A percentile compares a stretch with the other conserved stretches of the same genome.
phyloP scores from a whole-genome alignment of 2,797 vertebrate species.

The Enteromius fasciolatus region DNA sequence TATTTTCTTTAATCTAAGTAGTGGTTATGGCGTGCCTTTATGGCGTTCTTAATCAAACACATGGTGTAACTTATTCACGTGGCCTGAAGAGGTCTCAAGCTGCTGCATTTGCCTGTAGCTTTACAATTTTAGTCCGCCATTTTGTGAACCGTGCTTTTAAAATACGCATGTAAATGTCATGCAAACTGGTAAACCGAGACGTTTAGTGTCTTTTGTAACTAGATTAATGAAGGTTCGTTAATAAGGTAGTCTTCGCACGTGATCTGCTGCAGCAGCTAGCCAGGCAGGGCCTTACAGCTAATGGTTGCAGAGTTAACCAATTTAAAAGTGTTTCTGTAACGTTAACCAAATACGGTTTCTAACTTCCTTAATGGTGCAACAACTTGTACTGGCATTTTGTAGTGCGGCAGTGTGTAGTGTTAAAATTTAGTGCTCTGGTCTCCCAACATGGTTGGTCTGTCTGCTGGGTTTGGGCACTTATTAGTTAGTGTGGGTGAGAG shows the following conservation, averaged over 20 bases:
- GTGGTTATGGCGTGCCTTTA: accelerated
- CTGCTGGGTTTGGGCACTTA: not conserved
- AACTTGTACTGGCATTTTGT: not conserved
- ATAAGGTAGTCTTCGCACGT: not conserved
- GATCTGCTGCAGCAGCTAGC: not conserved
- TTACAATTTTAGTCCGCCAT: constrained; percentile 33
- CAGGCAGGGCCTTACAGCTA: not conserved
- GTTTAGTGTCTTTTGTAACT: not conserved
- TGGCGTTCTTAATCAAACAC: not conserved
- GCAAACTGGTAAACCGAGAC: not conserved
- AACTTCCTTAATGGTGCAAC: not conserved
- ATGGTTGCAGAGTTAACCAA: not conserved
- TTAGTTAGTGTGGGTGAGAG: not conserved
- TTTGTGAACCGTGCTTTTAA: constrained; percentile 31
- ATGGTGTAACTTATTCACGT: not conserved
- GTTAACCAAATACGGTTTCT: too few species aligned
- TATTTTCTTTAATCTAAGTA: not conserved
- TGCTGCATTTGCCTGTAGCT: not conserved
- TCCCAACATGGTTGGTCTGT: not conserved
- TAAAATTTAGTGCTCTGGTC: not conserved
- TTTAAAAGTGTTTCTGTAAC: not conserved
- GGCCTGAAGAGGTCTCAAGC: constrained; percentile 5
- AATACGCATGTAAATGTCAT: not conserved
- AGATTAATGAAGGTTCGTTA: too few species aligned
- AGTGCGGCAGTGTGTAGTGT: not conserved